These are phyloP conservation scores for Drosophila sulfurigaster DNA, from an alignment of 1,140 invertebrate genomes.

Conservation along the genomic window DNA sequence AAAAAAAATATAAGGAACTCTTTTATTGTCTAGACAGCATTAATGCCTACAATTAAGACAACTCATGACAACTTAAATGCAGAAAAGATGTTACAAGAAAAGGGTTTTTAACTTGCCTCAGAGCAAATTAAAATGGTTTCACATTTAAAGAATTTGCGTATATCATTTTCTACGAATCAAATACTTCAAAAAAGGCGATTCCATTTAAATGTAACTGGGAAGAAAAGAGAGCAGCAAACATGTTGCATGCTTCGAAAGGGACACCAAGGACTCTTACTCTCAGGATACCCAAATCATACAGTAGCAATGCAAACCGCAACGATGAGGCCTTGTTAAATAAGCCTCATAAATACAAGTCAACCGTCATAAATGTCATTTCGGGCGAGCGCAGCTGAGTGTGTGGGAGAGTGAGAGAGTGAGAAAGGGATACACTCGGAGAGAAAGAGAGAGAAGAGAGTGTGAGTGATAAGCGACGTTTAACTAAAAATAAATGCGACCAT, in stretches of 20 bases:
- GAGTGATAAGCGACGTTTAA: slow-evolving; percentile 58
- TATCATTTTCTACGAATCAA: not conserved
- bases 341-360: slow-evolving; percentile 70
- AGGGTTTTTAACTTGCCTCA: not conserved
- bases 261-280: not conserved
- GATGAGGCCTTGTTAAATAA: slow-evolving; percentile 50
- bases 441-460: not conserved
- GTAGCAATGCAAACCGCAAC: slow-evolving; percentile 24
- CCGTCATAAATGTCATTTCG: slow-evolving; percentile 70
- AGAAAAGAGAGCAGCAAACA: not conserved
- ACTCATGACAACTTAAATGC: no score
- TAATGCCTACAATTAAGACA: no score
- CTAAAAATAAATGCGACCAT: slow-evolving; percentile 52
- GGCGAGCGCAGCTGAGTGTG: slow-evolving; percentile 22
- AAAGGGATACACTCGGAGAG: not conserved
- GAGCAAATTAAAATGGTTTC: not conserved
- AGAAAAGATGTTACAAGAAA: not conserved
- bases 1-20: no score
- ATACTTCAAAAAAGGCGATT: not conserved
- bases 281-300: not conserved
- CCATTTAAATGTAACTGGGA: no score
- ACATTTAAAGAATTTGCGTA: not conserved
- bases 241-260: not conserved
- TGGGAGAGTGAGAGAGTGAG: not conserved
- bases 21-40: no score